Base-by-base conservation (phyloP, 2,113 vertebrate species). In the Jaculus jaculus region DNA sequence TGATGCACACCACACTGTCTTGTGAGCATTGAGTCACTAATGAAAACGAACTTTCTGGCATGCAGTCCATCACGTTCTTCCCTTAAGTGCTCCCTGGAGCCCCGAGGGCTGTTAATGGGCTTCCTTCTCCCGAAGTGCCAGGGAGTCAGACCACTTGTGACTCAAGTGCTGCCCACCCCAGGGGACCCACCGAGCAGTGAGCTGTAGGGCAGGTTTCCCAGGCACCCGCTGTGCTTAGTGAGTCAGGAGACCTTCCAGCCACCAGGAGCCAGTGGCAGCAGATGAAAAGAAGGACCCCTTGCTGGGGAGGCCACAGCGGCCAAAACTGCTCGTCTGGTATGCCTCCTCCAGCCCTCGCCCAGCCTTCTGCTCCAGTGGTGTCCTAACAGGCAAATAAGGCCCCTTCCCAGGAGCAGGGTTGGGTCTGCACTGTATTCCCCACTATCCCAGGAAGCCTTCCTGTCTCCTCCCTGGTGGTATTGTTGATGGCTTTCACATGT, bases 1-100 rank as follows among this genome's bases (percentile, higher is more conserved):
- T 10, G 12, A 4, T 26, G 8, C 10, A 5, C 5, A 0, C 39
- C 4, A 0, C 0, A 0, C 26, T 34, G 1, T 28, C 0, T n/a
- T 60, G 39, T 34, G 47, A 0, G 51, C 34, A 0, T 7, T 16
- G 8, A 10, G 13, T 81, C 58, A 20, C 37, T 63, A 6, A 30
- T 4, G 42, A 20, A 79, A 87, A 47, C 34, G 28, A 15, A 0
- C 10, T 69, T 66, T 71, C 73, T 58, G 83, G 37, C n/a, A 1
- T 2, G 2, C n/a, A 63, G 10, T 30, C 54, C 24, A 0, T 32
- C 12, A 7, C 24, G 30, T 24, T 72, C 32, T 26, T 34, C 61
- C 51, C 68, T 20, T n/a, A 15, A 83, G 28, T 20, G 37, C 26
- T 75, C 54, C 3, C 32, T 39, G 7, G 9, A 34, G 65, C 7